Percentiles rank a stretch among this genome's conserved stretches.
Evolutionary conservation across 2,797 vertebrate genomes (phyloP).

Genomic region (Synaphobranchus kaupii): DNA sequence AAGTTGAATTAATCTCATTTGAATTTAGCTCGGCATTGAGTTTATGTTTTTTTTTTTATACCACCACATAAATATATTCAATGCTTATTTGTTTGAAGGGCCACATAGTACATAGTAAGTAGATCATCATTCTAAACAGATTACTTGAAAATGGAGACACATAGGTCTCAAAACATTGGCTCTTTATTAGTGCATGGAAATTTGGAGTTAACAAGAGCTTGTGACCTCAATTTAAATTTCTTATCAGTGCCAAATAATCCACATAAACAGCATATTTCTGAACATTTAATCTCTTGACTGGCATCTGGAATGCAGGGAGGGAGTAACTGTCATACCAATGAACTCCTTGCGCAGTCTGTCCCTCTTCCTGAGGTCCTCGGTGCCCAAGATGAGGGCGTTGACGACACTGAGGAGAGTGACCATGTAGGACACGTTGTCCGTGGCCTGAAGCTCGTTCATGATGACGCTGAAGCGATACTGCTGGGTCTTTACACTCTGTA

Average conservation of each 20-base stretch:
- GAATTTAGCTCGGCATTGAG: neutral
- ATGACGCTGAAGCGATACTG: slow-evolving; percentile 96
- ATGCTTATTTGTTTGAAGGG: neutral
- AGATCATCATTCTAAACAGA: neutral
- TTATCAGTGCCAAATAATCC: neutral
- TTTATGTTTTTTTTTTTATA: neutral
- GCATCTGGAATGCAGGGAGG: neutral
- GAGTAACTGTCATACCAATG: slow-evolving; percentile 75
- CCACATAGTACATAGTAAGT: neutral
- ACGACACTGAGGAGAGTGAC: slow-evolving; percentile 91
- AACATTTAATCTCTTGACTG: neutral
- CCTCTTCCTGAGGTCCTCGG: slow-evolving; percentile 83
- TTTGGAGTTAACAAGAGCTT: neutral
- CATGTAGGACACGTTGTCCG: slow-evolving; percentile 91
- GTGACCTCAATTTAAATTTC: neutral
- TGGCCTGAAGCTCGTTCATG: slow-evolving; percentile 87
- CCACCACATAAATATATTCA: neutral
- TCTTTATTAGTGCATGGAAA: neutral
- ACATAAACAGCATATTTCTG: neutral
- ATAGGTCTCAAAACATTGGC: neutral
- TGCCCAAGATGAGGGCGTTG: slow-evolving; percentile 91
- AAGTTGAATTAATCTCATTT: slow-evolving; percentile 23
- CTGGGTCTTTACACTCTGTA: slow-evolving; percentile 85
- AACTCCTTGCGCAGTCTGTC: slow-evolving; percentile 92
- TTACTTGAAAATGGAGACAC: neutral